A percentile compares a stretch with the other conserved stretches of the same genome.
These are phyloP conservation scores for Eudasyphora cyanicolor DNA, from an alignment of 2,888 invertebrate genomes.

Conservation along the genomic window DNA sequence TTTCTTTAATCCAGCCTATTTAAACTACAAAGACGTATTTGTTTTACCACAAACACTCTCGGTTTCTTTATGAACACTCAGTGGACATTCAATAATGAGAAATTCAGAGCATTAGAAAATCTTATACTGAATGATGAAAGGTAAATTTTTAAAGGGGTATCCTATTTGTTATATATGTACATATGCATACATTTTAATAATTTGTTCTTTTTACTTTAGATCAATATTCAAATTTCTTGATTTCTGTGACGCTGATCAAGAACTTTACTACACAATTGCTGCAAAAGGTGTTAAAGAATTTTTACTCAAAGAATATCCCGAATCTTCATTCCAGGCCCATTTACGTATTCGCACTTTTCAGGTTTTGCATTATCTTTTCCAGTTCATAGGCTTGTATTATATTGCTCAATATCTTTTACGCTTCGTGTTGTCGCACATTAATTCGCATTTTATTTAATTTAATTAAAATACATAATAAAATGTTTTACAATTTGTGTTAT, in stretches of 20 bases:
- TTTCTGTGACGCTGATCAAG: constrained; percentile 69
- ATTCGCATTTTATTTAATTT: too few species aligned
- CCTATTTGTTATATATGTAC: too few species aligned
- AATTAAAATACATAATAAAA: too few species aligned
- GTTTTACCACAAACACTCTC: constrained; percentile 86
- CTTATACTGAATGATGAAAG: constrained; percentile 13
- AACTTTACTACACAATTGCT: constrained; percentile 72
- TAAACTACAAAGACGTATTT: constrained; percentile 89
- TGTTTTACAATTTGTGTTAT: too few species aligned
- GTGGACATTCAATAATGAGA: constrained; percentile 88
- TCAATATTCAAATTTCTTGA: constrained; percentile 53
- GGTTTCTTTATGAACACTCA: constrained; percentile 87
- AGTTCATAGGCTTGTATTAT: constrained; percentile 63
- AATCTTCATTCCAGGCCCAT: constrained; percentile 69
- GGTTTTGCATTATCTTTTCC: constrained; percentile 69
- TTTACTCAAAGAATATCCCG: constrained; percentile 74
- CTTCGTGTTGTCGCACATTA: too few species aligned
- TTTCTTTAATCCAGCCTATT: constrained; percentile 85
- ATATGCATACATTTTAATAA: too few species aligned
- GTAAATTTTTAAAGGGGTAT: background rate
- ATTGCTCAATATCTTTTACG: background rate
- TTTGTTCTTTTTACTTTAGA: constrained; percentile 17
- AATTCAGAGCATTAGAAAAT: constrained; percentile 74
- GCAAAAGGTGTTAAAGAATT: constrained; percentile 75
- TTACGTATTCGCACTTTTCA: constrained; percentile 71